Base-by-base conservation (phyloP, 37 sponge, comb jelly and placozoan genomes). In the Halichondria panicea region DNA sequence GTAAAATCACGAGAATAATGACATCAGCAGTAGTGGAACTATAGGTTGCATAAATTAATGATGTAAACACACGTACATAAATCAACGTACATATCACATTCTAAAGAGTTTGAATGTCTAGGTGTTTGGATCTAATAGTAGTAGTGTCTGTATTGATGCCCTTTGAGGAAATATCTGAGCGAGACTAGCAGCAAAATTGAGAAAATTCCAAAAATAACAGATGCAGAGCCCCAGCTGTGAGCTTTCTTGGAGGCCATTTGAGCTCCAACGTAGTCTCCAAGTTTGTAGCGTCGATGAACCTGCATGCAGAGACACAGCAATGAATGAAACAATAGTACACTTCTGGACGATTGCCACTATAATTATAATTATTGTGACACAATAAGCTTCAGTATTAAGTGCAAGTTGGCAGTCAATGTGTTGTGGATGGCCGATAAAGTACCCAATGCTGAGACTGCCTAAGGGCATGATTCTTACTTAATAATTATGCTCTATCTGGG, bases 201-300 rank as follows among this genome's bases (percentile, higher is more conserved):
- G 55, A 54, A 43, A 2, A 55, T 12, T 30, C 74, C 74, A 65
- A 82, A 66, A 21, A 82, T 42, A 30, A 82, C 66, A 54, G 82
- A 65, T 27, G 82, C 66, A 9, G 66, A 39, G 5, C 74, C 74
- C 82, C 82, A 82, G n/a, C 45, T 73, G 55, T 82, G 45, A 40
- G 82, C 82, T n/a, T 54, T 32, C 44, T 52, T 31, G 27, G 82
- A 82, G 2, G 82, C 82, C 35, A 52, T 63, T 12, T 4, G 35
- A 1, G 82, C 82, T 40, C 82, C 82, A 41, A 32, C 19, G 41
- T 82, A 82, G 66, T 82, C 67, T 38, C 82, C 82, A 18, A 25
- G 62, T 22, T 34, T 46, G 43, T 82, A 82, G 31, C 60, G 72
- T 19, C 74, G 65, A 2, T 73, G 65, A n/a, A 82, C 82, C 82